Base-by-base conservation (phyloP, 2,797 vertebrate species). In the Siniperca obscura region DNA sequence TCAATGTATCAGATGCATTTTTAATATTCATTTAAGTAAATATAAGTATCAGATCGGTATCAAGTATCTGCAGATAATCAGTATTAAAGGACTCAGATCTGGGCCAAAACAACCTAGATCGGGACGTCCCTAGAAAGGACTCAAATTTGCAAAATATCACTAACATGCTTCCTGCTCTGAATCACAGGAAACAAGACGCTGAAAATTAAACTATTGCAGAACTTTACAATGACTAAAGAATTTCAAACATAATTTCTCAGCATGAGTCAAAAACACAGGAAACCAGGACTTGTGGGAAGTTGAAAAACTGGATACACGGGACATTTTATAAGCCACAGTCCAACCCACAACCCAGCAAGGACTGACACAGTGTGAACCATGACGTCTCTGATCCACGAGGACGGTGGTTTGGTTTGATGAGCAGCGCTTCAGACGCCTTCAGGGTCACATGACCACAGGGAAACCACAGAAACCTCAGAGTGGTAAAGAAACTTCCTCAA, bases 381-480 rank as follows among this genome's bases (percentile, higher is more conserved):
- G 14, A 70, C 5, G 9, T 5, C 16, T 57, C 30, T 19, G 42
- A 53, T 61, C 48, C 72, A 74, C 36, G 48, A 64, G 60, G 60
- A 53, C 5, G 2, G 61, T 3, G 22, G 61, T 62, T 62, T 42
- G 60, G 60, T 64, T 44, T 13, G 11, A 40, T 40, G 40, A 44
- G 22, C 22, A 17, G 6, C 34, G 19, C n/a, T 11, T 65, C 13
- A 19, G 56, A 44, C 42, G 13, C 53, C 53, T 30, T 7, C 38
- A 4, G 34, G 36, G 36, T 74, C 73, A 74, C 50, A 62, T 62
- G 61, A 65, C 73, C 73, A 8, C 48, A 55, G 44, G 0, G 12
- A 55, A 40, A 25, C 72, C 34, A 73, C 71, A 64, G 60, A 53
- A 16, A 48, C n/a, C 55, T 21, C 17, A 3, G 70, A 9, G 11